Evolutionary conservation across 2,888 invertebrate species (phyloP), one percentile per base, ranked within the genome.

Genomic region (Sarcophaga variegata): DNA sequence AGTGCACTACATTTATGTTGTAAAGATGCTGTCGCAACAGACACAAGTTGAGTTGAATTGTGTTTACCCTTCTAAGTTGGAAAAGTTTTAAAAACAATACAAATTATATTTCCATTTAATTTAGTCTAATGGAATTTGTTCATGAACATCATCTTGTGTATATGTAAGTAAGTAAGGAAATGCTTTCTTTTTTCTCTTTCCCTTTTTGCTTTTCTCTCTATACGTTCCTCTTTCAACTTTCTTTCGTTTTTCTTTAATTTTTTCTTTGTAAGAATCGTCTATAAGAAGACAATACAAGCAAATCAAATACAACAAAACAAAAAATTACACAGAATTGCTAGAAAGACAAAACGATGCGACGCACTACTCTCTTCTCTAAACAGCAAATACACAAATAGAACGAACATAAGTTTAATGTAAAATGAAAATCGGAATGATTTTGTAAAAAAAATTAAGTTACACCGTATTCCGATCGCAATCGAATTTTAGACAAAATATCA

Each of bases 51-150:
- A 87, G 83, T 87, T 87, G 86, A 87, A 87, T 87, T 87, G 86
- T 87, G 86, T 86, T 86, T 86, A 86, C 86, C 86, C 86, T 86
- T 87, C 83, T 83, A 83, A 87, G 86, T 83, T 87, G 83, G 77
- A 88, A 86, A 88, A 89, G 89, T 89, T 89, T 89, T 88, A 85
- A 88, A 88, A 89, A 89, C 89, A 89, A 89, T 89, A 84, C 88
- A 89, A 89, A 89, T 89, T 89, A 89, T 89, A 89, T 89, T 89
- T 89, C 84, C 89, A 89, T 88, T 88, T 89, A 89, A 89, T 89
- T 89, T 89, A 89, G 88, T 89, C 89, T 89, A 89, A 89, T 89
- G 89, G 89, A 88, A 89, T 85, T 89, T 89, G 87, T 86, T 89
- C 86, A 86, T 87, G 83, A 87, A 87, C 81, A 87, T 87, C 86